Evolutionary conservation across 2,797 vertebrate genomes (phyloP), one percentile per base, ranked within the genome.

Genomic region (Arrhamphus sclerolepis): DNA sequence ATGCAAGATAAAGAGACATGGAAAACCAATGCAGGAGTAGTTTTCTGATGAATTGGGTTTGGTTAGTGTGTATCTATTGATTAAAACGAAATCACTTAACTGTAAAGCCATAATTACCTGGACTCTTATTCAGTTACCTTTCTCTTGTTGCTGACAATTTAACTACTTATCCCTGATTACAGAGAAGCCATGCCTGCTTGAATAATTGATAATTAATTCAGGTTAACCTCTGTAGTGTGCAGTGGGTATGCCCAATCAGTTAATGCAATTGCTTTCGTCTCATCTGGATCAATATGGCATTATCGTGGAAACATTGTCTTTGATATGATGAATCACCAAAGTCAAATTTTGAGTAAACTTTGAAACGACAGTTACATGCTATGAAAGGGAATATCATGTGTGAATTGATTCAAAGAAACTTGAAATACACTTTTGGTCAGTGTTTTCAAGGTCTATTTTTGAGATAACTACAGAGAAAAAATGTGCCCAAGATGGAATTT

Each of bases 151-250:
- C 40, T 54, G 56, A 68, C 41, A 69, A 57, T 69, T 62, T 54
- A 54, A 51, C 47, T 67, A 44, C 66, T 67, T 29, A 7, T 31
- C 22, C 14, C 51, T 75, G 62, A 77, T 80, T 77, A 68, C 57
- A 42, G 57, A 77, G 52, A 47, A 64, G 52, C 48, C 16, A 34
- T n/a, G 39, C 52, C 75, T 52, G 6, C 10, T 24, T 17, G 66
- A 72, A 63, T 31, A 72, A 56, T 61, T 38, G 47, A 22, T 71
- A 48, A 69, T 77, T 55, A 78, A 44, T 71, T 65, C 44, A 59
- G 62, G 70, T 77, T 77, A 66, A 59, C 49, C 0, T 2, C 53
- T 54, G n/a, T n/a, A n/a, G n/a, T n/a, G n/a, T n/a, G n/a, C n/a
- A n/a, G n/a, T 40, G 40, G 29, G 31, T 24, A 31, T 38, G 34